Evolutionary conservation across 2,113 vertebrate genomes (phyloP).

Genomic region (Prionailurus viverrinus): DNA sequence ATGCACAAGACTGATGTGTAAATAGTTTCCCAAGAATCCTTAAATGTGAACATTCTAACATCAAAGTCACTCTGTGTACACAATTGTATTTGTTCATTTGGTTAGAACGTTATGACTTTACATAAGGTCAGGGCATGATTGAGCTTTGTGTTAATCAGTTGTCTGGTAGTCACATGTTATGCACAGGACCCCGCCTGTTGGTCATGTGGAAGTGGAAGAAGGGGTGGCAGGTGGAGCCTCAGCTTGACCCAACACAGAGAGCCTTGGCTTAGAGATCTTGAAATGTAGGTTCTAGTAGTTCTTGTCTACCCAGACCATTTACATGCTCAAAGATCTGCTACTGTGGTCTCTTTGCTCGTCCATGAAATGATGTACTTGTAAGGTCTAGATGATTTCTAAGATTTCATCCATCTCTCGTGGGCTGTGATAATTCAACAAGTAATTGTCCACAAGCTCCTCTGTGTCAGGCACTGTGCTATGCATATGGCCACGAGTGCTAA

Average conservation of each 20-base stretch:
- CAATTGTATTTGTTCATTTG: background rate
- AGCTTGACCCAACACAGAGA: background rate
- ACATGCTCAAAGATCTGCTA: background rate
- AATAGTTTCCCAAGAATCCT: constrained; percentile 28
- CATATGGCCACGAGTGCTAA: background rate
- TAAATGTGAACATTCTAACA: background rate
- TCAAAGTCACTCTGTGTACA: background rate
- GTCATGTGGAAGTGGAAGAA: background rate
- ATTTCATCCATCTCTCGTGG: too few species aligned
- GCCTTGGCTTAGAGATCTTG: background rate
- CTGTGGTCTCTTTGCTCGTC: background rate
- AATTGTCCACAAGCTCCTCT: background rate
- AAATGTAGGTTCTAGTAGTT: background rate
- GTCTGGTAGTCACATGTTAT: background rate
- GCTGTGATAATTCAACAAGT: background rate
- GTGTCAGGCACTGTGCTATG: background rate
- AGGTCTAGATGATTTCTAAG: background rate
- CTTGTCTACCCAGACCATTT: background rate
- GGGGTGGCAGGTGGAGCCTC: background rate
- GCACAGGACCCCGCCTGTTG: background rate
- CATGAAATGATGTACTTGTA: background rate
- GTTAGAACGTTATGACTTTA: background rate
- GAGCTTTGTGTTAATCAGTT: background rate
- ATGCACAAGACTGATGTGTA: background rate
- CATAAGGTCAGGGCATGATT: background rate